phyloP scores from a whole-genome alignment of 1,140 invertebrate genomes.

The Pissodes strobi region DNA sequence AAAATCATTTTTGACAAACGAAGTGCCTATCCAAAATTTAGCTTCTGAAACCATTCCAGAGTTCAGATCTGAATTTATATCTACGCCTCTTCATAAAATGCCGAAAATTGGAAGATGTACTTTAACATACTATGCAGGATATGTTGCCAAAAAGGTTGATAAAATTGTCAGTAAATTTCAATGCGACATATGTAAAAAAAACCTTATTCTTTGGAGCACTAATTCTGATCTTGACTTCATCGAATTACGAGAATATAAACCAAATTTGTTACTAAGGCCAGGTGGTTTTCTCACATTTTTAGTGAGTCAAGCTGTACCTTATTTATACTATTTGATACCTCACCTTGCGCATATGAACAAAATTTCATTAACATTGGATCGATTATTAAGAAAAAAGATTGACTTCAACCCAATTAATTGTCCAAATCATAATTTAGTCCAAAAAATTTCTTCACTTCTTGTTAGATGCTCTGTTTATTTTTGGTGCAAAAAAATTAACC shows the following conservation, averaged over 20 bases:
- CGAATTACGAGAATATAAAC: not conserved
- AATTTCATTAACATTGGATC: not conserved
- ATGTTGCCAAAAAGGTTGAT: too few species aligned
- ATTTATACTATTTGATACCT: constrained; percentile 5
- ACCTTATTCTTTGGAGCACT: not conserved
- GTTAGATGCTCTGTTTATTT: not conserved
- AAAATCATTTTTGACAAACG: too few species aligned
- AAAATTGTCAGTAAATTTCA: too few species aligned
- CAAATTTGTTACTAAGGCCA: not conserved
- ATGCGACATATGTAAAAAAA: constrained; percentile 6
- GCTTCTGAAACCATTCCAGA: too few species aligned
- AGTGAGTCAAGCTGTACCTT: constrained; percentile 8
- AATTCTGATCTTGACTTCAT: not conserved
- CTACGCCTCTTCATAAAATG: too few species aligned
- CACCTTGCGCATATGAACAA: not conserved
- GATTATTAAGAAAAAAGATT: not conserved
- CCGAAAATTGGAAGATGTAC: too few species aligned
- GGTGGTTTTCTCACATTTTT: not conserved
- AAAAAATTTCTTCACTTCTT: not conserved
- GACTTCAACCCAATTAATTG: constrained; percentile 1
- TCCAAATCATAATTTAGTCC: not conserved
- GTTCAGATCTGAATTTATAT: too few species aligned
- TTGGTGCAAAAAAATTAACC: not conserved
- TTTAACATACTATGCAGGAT: too few species aligned
- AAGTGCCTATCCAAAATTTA: too few species aligned